Evolutionary conservation across 2,888 invertebrate species (phyloP).

Genomic region (Theretra japonica): DNA sequence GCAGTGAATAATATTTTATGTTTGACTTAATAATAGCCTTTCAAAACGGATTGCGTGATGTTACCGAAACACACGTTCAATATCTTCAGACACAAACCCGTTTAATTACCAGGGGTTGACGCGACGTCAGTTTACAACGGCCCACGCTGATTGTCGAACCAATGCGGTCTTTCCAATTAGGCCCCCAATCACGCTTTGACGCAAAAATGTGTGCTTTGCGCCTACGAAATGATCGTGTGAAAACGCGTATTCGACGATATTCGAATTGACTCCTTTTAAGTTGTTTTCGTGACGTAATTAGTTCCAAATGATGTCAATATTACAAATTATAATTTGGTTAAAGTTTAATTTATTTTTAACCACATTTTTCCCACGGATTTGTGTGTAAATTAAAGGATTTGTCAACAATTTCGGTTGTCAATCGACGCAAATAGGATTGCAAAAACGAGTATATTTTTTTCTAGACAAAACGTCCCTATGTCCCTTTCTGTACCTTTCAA

Average conservation of each 20-base stretch:
- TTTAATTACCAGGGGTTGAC: slow-evolving; percentile 19
- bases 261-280: background rate
- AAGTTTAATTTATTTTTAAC: no score
- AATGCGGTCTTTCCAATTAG: slow-evolving; percentile 29
- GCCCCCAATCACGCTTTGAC: slow-evolving; percentile 5
- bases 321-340: no score
- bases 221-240: slow-evolving; percentile 1
- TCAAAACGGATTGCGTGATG: background rate
- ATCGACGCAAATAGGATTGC: no score
- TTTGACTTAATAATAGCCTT: background rate
- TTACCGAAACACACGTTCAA: background rate
- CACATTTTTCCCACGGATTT: no score
- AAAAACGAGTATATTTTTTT: no score
- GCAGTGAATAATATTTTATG: no score
- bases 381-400: no score
- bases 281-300: no score
- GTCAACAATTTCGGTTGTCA: no score
- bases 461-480: no score
- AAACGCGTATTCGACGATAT: background rate
- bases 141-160: slow-evolving; percentile 9
- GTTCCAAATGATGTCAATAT: no score
- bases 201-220: background rate
- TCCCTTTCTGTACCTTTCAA: no score
- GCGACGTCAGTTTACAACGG: slow-evolving; percentile 18
- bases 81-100: background rate